phyloP scores from a whole-genome alignment of 2,888 invertebrate genomes.

The Halictus ligatus region DNA sequence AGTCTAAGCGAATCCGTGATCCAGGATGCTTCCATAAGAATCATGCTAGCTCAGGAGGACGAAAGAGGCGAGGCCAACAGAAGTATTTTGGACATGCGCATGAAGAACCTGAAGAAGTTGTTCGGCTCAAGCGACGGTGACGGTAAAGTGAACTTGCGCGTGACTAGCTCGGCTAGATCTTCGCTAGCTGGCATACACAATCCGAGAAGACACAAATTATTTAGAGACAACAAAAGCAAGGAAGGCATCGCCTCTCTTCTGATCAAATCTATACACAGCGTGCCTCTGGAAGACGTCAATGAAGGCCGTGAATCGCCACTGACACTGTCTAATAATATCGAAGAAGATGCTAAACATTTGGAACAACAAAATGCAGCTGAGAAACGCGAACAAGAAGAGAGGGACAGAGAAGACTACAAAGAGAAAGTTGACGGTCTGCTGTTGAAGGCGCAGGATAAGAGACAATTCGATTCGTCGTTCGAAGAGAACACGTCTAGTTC shows the following conservation, averaged over 20 bases:
- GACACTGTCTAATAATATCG: slow-evolving; percentile 53
- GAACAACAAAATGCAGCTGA: background rate
- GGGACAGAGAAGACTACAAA: background rate
- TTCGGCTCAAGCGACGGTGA: slow-evolving; percentile 85
- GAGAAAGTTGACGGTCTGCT: background rate
- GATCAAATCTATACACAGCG: slow-evolving; percentile 86
- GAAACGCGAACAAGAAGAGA: slow-evolving; percentile 45
- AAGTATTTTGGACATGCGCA: slow-evolving; percentile 85
- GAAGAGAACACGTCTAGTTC: slow-evolving; percentile 80
- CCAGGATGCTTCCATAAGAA: slow-evolving; percentile 81
- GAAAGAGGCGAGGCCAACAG: slow-evolving; percentile 85
- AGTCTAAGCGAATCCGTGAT: slow-evolving; percentile 79
- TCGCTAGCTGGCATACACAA: slow-evolving; percentile 69
- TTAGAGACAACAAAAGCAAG: slow-evolving; percentile 83
- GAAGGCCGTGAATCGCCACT: slow-evolving; percentile 79
- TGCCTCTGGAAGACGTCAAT: slow-evolving; percentile 77
- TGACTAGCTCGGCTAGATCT: slow-evolving; percentile 74
- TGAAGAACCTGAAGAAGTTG: slow-evolving; percentile 88
- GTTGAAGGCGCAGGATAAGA: background rate
- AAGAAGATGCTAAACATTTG: background rate
- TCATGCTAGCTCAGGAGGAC: slow-evolving; percentile 87
- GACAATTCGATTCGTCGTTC: slow-evolving; percentile 72
- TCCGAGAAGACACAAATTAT: slow-evolving; percentile 64
- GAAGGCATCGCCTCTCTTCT: slow-evolving; percentile 89
- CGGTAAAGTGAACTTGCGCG: slow-evolving; percentile 81